Evolutionary conservation across 2,888 invertebrate genomes (phyloP).

Genomic region (Phyllotreta cruciferae): DNA sequence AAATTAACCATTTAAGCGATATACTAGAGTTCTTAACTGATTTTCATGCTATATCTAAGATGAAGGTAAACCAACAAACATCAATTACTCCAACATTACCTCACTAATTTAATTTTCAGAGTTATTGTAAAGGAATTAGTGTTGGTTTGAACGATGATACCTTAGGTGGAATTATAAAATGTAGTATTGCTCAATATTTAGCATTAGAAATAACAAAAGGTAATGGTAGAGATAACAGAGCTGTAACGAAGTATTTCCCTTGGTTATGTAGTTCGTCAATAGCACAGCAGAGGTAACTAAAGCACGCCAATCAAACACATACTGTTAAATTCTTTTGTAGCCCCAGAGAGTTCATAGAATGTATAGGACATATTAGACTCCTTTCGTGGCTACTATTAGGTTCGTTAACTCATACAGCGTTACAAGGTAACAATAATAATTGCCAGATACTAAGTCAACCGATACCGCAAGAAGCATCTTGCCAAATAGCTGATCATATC

Average conservation of each 20-base stretch:
- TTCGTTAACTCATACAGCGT: conserved; percentile 86
- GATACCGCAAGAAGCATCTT: conserved; percentile 94
- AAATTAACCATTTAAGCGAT: conserved; percentile 84
- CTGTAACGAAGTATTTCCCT: conserved; percentile 82
- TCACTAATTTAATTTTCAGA: conserved; percentile 59
- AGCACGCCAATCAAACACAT: too few species aligned
- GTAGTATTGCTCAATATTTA: conserved; percentile 91
- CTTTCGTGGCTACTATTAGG: conserved; percentile 96
- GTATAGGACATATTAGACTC: conserved; percentile 91
- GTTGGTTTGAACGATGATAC: conserved; percentile 91
- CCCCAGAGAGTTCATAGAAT: conserved; percentile 93
- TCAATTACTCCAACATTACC: not conserved
- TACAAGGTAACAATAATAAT: conserved; percentile 64
- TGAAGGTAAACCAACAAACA: conserved; percentile 73
- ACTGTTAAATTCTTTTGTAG: conserved; percentile 60
- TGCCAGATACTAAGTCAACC: conserved; percentile 73
- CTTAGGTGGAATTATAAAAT: conserved; percentile 94
- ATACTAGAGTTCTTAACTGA: conserved; percentile 95
- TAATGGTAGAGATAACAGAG: conserved; percentile 82
- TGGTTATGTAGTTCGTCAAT: conserved; percentile 87
- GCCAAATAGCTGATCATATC: conserved; percentile 96
- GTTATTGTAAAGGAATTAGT: conserved; percentile 71
- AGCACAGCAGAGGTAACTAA: conserved; percentile 74
- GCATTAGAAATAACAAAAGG: conserved; percentile 93
- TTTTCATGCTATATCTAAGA: conserved; percentile 94